Conservation (phyloP, 2,888 invertebrate genomes). For the Trachelus tabidus region DNA sequence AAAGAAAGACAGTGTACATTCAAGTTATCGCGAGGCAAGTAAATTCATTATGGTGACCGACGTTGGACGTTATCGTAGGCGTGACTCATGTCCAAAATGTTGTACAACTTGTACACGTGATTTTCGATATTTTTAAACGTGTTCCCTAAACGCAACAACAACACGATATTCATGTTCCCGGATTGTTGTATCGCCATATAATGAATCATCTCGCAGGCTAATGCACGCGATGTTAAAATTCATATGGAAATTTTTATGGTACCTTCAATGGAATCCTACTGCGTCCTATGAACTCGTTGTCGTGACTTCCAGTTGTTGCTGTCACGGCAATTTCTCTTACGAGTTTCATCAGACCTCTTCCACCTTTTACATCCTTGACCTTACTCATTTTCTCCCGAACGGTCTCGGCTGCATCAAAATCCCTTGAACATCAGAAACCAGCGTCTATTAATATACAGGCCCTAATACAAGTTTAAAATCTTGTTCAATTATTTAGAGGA, state of each 20-base stretch:
- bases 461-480: constrained; percentile 2
- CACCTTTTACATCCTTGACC: constrained; percentile 86
- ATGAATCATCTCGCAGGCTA: neutral
- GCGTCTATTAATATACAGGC: neutral
- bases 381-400: constrained; percentile 89
- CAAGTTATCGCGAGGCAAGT: neutral
- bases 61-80: neutral
- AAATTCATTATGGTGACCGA: neutral
- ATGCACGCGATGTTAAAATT: neutral
- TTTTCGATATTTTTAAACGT: neutral
- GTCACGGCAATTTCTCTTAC: constrained; percentile 93
- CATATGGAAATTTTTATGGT: constrained; percentile 28
- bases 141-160: neutral
- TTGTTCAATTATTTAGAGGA: constrained; percentile 26
- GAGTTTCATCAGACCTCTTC: constrained; percentile 83
- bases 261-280: constrained; percentile 88
- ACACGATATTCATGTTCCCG: neutral
- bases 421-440: constrained; percentile 68
- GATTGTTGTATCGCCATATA: neutral
- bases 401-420: constrained; percentile 91
- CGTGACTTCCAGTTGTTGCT: constrained; percentile 92
- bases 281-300: constrained; percentile 95
- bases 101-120: neutral
- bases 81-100: neutral
- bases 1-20: neutral